Base-by-base conservation (phyloP, 2,113 vertebrate genomes). In the Antigone vipio region DNA sequence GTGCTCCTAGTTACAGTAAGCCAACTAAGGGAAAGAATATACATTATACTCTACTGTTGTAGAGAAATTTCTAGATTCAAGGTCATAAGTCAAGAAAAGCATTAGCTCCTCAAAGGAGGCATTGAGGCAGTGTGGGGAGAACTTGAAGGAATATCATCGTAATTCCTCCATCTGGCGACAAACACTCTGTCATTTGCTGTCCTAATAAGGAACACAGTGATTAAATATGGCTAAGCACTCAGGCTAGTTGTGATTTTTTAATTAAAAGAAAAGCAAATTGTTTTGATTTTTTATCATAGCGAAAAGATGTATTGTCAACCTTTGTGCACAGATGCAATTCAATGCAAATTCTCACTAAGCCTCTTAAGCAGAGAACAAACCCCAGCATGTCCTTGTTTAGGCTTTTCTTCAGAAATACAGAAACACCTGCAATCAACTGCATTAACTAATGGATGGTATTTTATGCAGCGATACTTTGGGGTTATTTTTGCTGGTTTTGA, bases 321-420 rank as follows among this genome's bases (percentile, higher is more conserved):
- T 15, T 66, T 66, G 34, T 66, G n/a, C 49, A 85, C n/a, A 96
- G 45, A 52, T 2, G 23, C 2, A 69, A 50, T 80, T 63, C 26
- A 82, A 32, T 94, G 52, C 63, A 84, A 85, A 56, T 78, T 89
- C 63, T 89, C 60, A 74, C 79, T 94, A 94, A 95, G 85, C 58
- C 59, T 87, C 79, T 81, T 71, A 95, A 94, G 49, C n/a, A 86
- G 34, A 88, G 71, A 92, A 92, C 30, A 97, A 96, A 97, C 75
- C n/a, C 15, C 88, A 89, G 38, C 26, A 42, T 34, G 40, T 47
- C 5, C 40, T 96, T 34, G 14, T 73, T 94, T 50, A 52, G 22
- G 52, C 12, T 95, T 94, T 96, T 87, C 60, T 66, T 94, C 32
- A 85, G 78, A 92, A 90, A 80, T 10, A 73, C 15, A 91, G 38